Percentiles rank a stretch among this genome's conserved stretches.
phyloP scores from a whole-genome alignment of 2,888 invertebrate species.

The Synanthedon formicaeformis region DNA sequence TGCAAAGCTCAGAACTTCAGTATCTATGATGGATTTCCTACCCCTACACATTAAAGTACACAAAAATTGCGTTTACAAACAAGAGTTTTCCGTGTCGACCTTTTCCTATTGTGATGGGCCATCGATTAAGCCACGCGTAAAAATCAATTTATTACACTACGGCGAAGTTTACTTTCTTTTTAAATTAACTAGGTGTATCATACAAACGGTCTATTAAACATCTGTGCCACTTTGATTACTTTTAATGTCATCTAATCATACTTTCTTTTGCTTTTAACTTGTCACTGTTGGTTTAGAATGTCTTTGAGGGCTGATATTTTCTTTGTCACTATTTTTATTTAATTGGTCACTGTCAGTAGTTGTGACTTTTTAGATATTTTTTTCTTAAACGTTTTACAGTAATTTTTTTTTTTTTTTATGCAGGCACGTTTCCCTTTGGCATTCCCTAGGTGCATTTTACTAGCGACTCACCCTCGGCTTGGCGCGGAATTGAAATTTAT shows the following conservation, averaged over 20 bases:
- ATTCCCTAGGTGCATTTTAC: background rate
- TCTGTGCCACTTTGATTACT: constrained; percentile 20
- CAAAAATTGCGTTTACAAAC: constrained; percentile 1
- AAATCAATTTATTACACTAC: constrained; percentile 39
- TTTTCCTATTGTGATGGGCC: constrained; percentile 31
- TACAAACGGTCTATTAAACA: constrained; percentile 34
- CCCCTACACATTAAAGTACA: too few species aligned
- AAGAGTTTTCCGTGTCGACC: constrained; percentile 8
- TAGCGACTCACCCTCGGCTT: too few species aligned
- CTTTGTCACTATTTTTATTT: background rate
- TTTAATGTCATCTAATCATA: constrained; percentile 2
- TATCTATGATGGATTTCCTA: too few species aligned
- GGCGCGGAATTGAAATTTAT: too few species aligned
- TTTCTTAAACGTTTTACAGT: background rate
- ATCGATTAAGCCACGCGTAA: constrained; percentile 38
- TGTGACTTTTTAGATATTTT: background rate
- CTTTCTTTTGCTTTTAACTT: constrained; percentile 4
- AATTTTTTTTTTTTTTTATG: background rate
- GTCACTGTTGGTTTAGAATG: constrained; percentile 6
- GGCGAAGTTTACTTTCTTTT: constrained; percentile 24
- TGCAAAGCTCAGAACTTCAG: too few species aligned
- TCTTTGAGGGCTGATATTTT: background rate
- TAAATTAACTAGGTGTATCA: constrained; percentile 19
- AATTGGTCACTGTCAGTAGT: background rate
- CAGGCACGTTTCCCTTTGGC: background rate